Conservation (phyloP, 2,113 vertebrate species). For the Phylloscopus trochiloides region DNA sequence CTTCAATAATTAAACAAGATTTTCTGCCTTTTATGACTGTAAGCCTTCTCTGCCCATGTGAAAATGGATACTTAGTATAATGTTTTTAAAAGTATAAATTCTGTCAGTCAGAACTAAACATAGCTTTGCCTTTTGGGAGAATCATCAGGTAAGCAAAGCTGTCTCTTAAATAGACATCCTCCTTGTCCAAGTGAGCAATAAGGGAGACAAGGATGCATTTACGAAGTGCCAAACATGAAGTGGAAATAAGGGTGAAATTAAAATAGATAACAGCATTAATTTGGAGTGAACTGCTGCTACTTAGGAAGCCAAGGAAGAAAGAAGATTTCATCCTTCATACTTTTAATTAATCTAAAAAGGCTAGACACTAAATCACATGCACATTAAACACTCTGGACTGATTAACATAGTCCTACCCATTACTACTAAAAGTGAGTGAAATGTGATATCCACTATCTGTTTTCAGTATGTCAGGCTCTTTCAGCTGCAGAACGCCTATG, state of each 20-base stretch:
- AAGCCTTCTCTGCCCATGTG: not conserved
- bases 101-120: not conserved
- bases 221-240: not conserved
- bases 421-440: constrained; percentile 35
- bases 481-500: not conserved
- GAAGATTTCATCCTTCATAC: not conserved
- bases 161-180: not conserved
- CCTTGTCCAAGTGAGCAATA: not conserved
- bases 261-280: constrained; percentile 9
- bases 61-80: not conserved
- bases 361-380: not conserved
- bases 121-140: not conserved
- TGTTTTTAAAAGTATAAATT: not conserved
- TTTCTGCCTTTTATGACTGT: not conserved
- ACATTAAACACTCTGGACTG: constrained; percentile 10
- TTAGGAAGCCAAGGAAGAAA: constrained; percentile 4
- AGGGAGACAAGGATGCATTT: not conserved
- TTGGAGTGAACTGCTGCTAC: not conserved
- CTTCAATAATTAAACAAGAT: not conserved
- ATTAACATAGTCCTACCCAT: constrained; percentile 3
- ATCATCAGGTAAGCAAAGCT: not conserved
- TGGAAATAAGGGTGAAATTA: constrained; percentile 18
- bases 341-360: not conserved
- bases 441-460: not conserved
- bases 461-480: constrained; percentile 21